Conservation (phyloP, 2,797 vertebrate species). For the Limnodromus scolopaceus region DNA sequence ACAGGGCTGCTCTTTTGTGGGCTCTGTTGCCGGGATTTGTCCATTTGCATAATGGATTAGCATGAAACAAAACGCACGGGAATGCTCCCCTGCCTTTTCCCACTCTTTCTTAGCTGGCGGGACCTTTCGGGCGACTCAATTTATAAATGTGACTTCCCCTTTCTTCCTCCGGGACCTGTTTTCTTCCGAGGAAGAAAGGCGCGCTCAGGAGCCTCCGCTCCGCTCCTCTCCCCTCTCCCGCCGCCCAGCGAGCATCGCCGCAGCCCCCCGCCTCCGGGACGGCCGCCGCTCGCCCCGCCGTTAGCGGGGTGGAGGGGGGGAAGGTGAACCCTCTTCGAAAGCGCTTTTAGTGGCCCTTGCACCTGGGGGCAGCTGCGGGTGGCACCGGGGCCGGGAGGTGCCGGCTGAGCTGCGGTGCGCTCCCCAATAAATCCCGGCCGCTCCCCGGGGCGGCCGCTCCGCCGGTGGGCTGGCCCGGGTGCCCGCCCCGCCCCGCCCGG, state of each 20-base stretch:
- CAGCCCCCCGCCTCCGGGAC: not conserved
- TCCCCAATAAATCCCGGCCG: not conserved
- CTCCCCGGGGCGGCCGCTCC: not conserved
- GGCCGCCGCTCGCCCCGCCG: not conserved
- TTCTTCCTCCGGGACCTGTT: not conserved
- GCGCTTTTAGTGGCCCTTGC: not conserved
- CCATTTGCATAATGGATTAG: slow-evolving; percentile 64
- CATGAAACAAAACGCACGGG: not conserved
- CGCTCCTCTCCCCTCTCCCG: not conserved
- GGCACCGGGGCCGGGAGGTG: too few species aligned
- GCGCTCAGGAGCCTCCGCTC: too few species aligned
- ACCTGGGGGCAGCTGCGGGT: not conserved
- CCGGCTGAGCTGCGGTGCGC: not conserved
- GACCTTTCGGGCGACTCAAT: not conserved
- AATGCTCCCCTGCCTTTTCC: not conserved
- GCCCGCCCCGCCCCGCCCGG: slow-evolving; percentile 36
- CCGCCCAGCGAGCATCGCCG: not conserved
- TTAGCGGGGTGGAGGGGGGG: too few species aligned
- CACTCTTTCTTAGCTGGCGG: not conserved
- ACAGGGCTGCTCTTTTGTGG: slow-evolving; percentile 48
- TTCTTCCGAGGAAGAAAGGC: not conserved
- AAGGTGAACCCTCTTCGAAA: not conserved
- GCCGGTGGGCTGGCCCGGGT: not conserved
- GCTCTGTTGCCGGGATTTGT: slow-evolving; percentile 37
- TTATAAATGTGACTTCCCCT: not conserved